These are phyloP conservation scores for Cephus rjabovi DNA, from an alignment of 2,888 invertebrate species.

Conservation along the genomic window DNA sequence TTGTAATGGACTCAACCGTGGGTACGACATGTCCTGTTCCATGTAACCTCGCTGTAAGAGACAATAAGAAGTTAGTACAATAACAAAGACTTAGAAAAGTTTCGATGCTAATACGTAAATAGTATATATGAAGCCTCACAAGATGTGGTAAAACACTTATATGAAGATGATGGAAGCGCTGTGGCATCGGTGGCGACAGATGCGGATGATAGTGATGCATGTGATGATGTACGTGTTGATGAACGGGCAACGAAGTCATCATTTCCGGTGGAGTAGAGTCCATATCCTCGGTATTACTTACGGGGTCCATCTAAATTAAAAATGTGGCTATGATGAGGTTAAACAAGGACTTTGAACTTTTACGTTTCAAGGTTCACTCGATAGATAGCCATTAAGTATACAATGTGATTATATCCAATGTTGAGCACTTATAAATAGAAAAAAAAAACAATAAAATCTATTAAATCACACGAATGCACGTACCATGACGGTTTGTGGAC, in stretches of 20 bases:
- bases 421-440: background rate
- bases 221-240: slow-evolving; percentile 81
- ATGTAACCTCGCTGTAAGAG: slow-evolving; percentile 41
- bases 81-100: background rate
- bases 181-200: slow-evolving; percentile 46
- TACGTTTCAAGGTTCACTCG: background rate
- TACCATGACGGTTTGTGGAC: slow-evolving; percentile 53
- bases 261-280: slow-evolving; percentile 40
- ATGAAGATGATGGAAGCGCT: slow-evolving; percentile 70
- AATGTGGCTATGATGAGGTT: background rate
- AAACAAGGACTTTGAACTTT: background rate
- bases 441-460: background rate
- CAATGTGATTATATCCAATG: background rate
- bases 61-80: background rate
- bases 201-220: slow-evolving; percentile 78
- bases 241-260: slow-evolving; percentile 53
- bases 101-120: background rate
- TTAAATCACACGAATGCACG: slow-evolving; percentile 2
- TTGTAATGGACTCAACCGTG: slow-evolving; percentile 37
- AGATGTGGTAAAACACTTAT: slow-evolving; percentile 65
- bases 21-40: slow-evolving; percentile 48
- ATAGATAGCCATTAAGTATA: background rate
- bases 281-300: slow-evolving; percentile 64
- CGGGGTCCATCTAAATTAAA: slow-evolving; percentile 65
- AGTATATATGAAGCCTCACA: slow-evolving; percentile 29